A percentile compares a stretch with the other conserved stretches of the same genome.
Conservation (phyloP, 2,888 invertebrate species). For the Drosophila paramelanica region DNA sequence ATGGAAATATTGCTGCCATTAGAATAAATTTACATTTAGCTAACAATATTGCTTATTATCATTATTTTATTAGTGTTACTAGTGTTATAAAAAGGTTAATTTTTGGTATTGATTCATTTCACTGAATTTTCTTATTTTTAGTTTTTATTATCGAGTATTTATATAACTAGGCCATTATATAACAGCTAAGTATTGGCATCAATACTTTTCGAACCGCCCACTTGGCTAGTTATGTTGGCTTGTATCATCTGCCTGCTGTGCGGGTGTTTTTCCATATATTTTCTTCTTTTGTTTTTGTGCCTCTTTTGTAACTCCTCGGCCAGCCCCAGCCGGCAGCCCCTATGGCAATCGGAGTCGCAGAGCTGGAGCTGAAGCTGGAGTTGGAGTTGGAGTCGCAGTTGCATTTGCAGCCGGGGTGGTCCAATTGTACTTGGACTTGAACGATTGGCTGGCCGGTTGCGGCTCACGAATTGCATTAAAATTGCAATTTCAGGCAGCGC, state of each 20-base stretch:
- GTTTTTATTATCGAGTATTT: too few relatives aligned
- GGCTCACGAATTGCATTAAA: constrained; percentile 84
- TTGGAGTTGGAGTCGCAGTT: constrained; percentile 13
- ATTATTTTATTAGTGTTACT: too few relatives aligned
- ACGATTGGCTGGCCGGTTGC: constrained; percentile 68
- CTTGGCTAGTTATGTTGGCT: constrained; percentile 29
- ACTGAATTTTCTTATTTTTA: too few relatives aligned
- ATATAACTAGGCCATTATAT: too few relatives aligned
- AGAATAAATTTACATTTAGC: too few relatives aligned
- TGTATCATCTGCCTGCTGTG: constrained; percentile 29
- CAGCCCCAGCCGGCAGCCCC: constrained; percentile 48
- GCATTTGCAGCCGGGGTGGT: constrained; percentile 68
- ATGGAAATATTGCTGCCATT: too few relatives aligned
- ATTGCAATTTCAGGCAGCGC: constrained; percentile 83
- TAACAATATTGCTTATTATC: too few relatives aligned
- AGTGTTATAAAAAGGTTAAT: too few relatives aligned
- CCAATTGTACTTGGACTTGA: constrained; percentile 80
- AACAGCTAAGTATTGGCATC: not conserved
- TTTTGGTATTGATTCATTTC: too few relatives aligned
- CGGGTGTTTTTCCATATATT: constrained; percentile 24
- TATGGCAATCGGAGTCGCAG: constrained; percentile 32
- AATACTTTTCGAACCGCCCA: constrained; percentile 46
- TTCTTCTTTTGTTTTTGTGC: constrained; percentile 1
- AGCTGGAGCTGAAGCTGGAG: not conserved
- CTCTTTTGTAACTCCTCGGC: constrained; percentile 12